Conservation (phyloP, 2,113 vertebrate species). For the Austrofundulus limnaeus region DNA sequence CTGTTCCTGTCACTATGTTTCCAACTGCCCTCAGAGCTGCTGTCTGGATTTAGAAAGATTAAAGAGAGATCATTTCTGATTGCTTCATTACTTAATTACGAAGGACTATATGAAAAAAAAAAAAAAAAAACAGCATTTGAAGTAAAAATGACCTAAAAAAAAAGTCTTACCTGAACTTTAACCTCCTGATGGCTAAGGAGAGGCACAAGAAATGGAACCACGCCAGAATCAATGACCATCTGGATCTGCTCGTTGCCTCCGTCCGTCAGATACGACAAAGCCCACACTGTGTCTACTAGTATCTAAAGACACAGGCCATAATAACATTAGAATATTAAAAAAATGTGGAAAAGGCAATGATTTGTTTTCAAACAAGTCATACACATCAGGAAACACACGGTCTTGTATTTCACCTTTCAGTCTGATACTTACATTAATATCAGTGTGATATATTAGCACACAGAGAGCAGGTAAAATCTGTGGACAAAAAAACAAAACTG, state of each 20-base stretch:
- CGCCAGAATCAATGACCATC: slow-evolving; percentile 99
- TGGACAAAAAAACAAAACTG: slow-evolving; percentile 46
- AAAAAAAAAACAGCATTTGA: not conserved
- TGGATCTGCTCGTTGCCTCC: slow-evolving; percentile 99
- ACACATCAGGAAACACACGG: not conserved
- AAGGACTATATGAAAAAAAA: not conserved
- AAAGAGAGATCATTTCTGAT: not conserved
- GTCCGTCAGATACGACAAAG: slow-evolving; percentile 97
- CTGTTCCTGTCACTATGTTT: slow-evolving; percentile 98
- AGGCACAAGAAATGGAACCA: slow-evolving; percentile 96
- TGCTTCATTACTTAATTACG: not conserved
- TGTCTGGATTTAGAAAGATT: slow-evolving; percentile 79
- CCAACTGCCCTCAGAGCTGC: slow-evolving; percentile 97
- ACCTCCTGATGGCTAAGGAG: slow-evolving; percentile 99
- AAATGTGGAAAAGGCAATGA: too few species aligned
- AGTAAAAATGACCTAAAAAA: not conserved
- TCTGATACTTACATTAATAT: slow-evolving; percentile 95
- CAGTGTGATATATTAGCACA: slow-evolving; percentile 98
- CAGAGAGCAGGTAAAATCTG: slow-evolving; percentile 98
- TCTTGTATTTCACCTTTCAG: not conserved
- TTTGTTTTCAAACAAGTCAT: not conserved
- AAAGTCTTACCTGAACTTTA: slow-evolving; percentile 91
- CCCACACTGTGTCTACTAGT: slow-evolving; percentile 99
- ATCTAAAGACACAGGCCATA: slow-evolving; percentile 79
- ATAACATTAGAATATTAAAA: too few species aligned